Base-by-base conservation (phyloP, 2,888 invertebrate genomes). In the Caenorhabditis imperialis region DNA sequence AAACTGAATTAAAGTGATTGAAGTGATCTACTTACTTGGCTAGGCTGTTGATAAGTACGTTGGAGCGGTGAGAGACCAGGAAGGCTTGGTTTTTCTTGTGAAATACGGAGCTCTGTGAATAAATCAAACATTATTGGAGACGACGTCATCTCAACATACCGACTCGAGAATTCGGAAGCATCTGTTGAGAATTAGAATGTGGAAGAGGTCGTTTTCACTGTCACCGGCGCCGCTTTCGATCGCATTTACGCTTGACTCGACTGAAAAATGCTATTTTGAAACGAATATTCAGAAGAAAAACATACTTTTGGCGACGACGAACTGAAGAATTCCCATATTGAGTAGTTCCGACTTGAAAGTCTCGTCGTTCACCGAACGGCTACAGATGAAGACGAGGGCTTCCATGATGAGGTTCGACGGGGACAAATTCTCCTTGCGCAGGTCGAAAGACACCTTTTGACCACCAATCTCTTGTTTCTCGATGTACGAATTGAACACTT, bases 71-170 rank as follows among this genome's bases (percentile, higher is more conserved):
- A 8, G 79, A 77, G 14, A 85, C 78, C 25, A 85, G 65, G 42
- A 83, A 85, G 7, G 83, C 79, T 70, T 85, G 85, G 45, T 85
- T 85, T 57, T 80, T 81, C 45, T 83, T 84, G 70, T 85, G 81
- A 30, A 82, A 77, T 16, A 75, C 62, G 0, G 81, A 79, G 12
- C 78, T 76, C 80, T 83, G 57, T 70, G 83, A 51, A 38, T 20
- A 20, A 33, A 35, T 16, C 10, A 38, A 23, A 14, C 25, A 20
- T 18, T 22, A 60, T 54, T 23, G 16, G 20, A n/a, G 6, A 6
- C 30, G 10, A 30, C 30, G 10, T 30, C 30, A 6, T 6, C 30
- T 14, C 3, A 20, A 62, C 74, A 35, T 22, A 84, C 85, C 57
- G 63, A 72, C 62, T 86, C 86, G 6, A 85, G 65, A 45, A 85